Percentiles rank a stretch among this genome's conserved stretches.
phyloP scores from a whole-genome alignment of 2,113 vertebrate genomes.

The Takifugu flavidus region DNA sequence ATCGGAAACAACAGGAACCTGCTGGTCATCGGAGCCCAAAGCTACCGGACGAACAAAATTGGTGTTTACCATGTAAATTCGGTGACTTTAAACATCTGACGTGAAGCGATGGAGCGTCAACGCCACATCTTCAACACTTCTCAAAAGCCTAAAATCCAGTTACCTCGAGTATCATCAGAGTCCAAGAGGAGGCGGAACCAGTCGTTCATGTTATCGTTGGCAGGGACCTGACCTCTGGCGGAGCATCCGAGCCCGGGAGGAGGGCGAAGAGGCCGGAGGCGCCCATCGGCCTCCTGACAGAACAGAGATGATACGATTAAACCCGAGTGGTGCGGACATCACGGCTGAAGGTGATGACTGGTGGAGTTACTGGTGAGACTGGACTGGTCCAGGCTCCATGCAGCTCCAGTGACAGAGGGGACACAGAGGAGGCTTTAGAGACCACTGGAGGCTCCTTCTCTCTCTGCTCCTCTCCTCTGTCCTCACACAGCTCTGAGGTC shows the following conservation, averaged over 20 bases:
- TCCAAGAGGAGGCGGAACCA: constrained; percentile 70
- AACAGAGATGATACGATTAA: neutral
- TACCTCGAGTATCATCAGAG: constrained; percentile 45
- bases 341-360: neutral
- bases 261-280: constrained; percentile 21
- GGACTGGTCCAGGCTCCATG: constrained; percentile 37
- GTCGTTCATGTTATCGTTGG: constrained; percentile 60
- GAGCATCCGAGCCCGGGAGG: constrained; percentile 61
- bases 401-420: constrained; percentile 25
- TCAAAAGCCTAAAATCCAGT: neutral
- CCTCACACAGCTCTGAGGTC: constrained; percentile 60
- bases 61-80: no score
- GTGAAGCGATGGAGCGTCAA: no score
- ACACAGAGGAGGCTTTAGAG: constrained; percentile 49
- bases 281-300: constrained; percentile 27
- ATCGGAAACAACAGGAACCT: constrained; percentile 56
- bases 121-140: no score
- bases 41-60: constrained; percentile 24
- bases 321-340: neutral
- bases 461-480: constrained; percentile 40
- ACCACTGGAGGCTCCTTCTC: constrained; percentile 39
- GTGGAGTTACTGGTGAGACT: constrained; percentile 18
- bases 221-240: constrained; percentile 49
- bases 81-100: no score
- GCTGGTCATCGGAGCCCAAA: constrained; percentile 58